phyloP scores from a whole-genome alignment of 2,888 invertebrate genomes.

The Drosophila koepferae region DNA sequence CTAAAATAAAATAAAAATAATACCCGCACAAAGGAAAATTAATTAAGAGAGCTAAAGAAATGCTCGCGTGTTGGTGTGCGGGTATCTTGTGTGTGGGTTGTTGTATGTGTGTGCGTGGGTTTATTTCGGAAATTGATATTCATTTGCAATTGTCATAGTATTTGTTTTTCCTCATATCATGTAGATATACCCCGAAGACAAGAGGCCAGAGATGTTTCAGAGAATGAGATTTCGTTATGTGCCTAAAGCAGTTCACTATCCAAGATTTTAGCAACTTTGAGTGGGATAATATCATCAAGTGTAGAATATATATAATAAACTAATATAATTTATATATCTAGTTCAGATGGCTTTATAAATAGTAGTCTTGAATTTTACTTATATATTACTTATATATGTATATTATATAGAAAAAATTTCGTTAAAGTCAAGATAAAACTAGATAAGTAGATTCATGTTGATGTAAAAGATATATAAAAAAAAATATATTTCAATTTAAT shows the following conservation, averaged over 20 bases:
- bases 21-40: slow-evolving; percentile 44
- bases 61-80: background rate
- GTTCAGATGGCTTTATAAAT: background rate
- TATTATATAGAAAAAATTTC: background rate
- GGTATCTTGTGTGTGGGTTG: slow-evolving; percentile 11
- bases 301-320: background rate
- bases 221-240: background rate
- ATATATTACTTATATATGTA: background rate
- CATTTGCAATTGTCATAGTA: slow-evolving; percentile 42
- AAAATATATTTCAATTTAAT: too few relatives aligned
- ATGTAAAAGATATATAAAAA: too few relatives aligned
- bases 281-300: background rate
- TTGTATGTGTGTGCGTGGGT: slow-evolving; percentile 5
- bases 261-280: background rate
- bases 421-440: background rate
- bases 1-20: slow-evolving; percentile 34
- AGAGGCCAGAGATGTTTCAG: background rate
- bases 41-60: slow-evolving; percentile 49
- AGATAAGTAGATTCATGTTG: too few relatives aligned
- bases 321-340: background rate
- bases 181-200: background rate
- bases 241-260: background rate
- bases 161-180: slow-evolving; percentile 14
- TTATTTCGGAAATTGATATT: slow-evolving; percentile 56
- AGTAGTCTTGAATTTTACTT: too few relatives aligned